These are phyloP conservation scores for Tetraodon nigroviridis DNA, from an alignment of 2,113 vertebrate species.

Conservation along the genomic window DNA sequence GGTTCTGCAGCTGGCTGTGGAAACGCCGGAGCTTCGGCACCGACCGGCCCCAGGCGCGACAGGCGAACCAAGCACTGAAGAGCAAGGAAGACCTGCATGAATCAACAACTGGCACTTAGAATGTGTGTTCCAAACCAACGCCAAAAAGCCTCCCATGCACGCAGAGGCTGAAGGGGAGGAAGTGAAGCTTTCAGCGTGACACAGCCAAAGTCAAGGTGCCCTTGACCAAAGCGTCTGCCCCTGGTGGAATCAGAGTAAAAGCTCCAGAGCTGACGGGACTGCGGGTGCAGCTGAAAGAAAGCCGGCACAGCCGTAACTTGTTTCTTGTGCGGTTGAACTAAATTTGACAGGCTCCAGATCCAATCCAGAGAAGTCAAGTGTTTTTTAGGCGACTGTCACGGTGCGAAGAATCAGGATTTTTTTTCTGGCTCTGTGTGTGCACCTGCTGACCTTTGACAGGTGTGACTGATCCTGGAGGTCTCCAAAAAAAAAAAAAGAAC, in stretches of 20 bases:
- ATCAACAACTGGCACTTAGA: too few species aligned
- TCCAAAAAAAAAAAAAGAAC: too few species aligned
- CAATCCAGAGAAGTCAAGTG: background rate
- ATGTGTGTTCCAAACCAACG: too few species aligned
- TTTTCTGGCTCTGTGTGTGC: slow-evolving; percentile 4
- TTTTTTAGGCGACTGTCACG: background rate
- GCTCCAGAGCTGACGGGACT: slow-evolving; percentile 7
- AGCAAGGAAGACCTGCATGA: too few species aligned
- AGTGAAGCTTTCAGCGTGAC: slow-evolving; percentile 15
- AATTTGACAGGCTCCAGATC: background rate
- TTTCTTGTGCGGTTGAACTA: background rate
- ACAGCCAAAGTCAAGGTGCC: slow-evolving; percentile 37
- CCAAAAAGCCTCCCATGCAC: background rate
- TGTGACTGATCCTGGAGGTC: background rate
- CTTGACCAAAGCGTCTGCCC: slow-evolving; percentile 23
- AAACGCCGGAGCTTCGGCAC: background rate
- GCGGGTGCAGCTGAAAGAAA: background rate
- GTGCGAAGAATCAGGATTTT: background rate
- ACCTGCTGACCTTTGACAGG: slow-evolving; percentile 20
- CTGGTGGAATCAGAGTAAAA: background rate
- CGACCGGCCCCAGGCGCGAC: background rate
- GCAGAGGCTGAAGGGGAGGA: slow-evolving; percentile 18
- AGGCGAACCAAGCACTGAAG: background rate
- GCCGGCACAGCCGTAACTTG: too few species aligned
- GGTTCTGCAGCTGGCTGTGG: background rate